Conservation (phyloP, 2,797 vertebrate species). For the Prionace glauca region DNA sequence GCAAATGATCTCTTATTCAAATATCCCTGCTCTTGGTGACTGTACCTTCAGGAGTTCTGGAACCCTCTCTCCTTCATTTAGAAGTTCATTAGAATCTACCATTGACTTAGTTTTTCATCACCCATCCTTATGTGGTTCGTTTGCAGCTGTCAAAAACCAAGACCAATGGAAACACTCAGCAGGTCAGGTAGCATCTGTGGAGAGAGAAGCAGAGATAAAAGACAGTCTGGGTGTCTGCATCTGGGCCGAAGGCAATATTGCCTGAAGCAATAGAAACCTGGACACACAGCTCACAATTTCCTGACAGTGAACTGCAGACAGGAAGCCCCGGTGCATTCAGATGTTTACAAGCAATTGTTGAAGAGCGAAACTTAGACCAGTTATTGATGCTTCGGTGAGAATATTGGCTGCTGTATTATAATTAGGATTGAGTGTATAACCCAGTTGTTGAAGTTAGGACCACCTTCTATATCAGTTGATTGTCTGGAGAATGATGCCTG, state of each 20-base stretch:
- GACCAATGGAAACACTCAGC: background rate
- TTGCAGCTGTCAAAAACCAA: background rate
- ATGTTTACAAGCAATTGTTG: background rate
- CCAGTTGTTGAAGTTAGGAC: background rate
- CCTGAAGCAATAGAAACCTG: background rate
- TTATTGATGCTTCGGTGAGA: background rate
- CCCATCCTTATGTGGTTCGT: background rate
- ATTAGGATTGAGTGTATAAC: background rate
- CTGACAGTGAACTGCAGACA: background rate
- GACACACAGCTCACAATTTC: background rate
- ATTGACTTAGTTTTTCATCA: background rate
- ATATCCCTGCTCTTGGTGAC: background rate
- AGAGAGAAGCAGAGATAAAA: background rate
- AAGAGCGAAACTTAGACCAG: background rate
- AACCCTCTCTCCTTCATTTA: background rate
- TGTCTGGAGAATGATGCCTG: background rate
- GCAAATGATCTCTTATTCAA: background rate
- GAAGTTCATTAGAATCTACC: background rate
- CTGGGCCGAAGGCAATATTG: no score
- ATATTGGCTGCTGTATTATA: background rate
- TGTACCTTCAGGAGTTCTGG: background rate
- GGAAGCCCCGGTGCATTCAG: background rate
- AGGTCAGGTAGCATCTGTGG: background rate
- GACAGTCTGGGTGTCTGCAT: background rate
- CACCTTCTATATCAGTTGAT: background rate